These are phyloP conservation scores for Amphimallon solstitiale DNA, from an alignment of 2,888 invertebrate species.

Conservation along the genomic window DNA sequence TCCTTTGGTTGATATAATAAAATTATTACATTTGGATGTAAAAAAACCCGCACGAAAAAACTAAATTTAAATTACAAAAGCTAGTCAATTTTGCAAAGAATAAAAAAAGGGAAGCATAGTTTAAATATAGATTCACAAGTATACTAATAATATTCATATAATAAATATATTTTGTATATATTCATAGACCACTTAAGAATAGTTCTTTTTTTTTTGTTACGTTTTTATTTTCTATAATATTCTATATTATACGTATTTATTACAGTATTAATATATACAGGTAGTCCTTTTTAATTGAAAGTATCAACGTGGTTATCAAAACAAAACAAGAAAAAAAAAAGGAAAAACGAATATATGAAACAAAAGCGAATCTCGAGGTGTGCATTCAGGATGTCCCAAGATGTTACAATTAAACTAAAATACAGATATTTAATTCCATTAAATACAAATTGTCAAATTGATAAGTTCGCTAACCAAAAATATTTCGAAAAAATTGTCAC, in stretches of 20 bases:
- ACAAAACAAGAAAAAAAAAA: constrained; percentile 1
- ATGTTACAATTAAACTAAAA: no score
- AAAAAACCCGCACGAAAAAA: background rate
- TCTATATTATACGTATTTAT: constrained; percentile 18
- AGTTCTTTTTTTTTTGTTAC: constrained; percentile 14
- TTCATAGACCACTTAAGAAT: constrained; percentile 15
- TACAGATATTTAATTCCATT: no score
- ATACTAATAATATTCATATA: background rate
- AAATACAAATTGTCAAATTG: no score
- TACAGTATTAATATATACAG: constrained; percentile 41
- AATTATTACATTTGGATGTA: no score
- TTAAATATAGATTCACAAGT: no score
- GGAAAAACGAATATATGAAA: constrained; percentile 3
- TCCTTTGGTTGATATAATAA: no score
- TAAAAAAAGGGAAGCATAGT: constrained; percentile 6
- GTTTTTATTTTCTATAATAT: no score
- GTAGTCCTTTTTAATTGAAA: constrained; percentile 9
- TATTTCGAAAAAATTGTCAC: no score
- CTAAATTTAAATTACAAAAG: constrained; percentile 4
- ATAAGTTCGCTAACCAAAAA: no score
- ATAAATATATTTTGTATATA: constrained; percentile 29
- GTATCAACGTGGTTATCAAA: no score
- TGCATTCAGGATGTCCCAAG: constrained; percentile 4
- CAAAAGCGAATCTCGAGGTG: constrained; percentile 5
- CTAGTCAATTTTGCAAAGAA: constrained; percentile 34